Evolutionary conservation across 1,140 invertebrate species (phyloP).

Genomic region (Leptinotarsa undecemlineata): DNA sequence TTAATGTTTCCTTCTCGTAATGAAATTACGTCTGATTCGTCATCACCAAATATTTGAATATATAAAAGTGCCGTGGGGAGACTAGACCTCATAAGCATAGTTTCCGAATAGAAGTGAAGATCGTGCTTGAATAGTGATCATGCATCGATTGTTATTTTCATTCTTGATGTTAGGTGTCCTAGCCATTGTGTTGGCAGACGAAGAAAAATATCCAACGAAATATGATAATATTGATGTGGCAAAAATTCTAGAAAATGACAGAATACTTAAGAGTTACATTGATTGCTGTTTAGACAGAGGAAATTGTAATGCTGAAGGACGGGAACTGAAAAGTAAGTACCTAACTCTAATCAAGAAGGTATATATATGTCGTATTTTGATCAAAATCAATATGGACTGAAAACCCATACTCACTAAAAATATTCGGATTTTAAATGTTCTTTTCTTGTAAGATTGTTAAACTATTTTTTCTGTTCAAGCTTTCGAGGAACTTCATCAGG

Average conservation of each 20-base stretch:
- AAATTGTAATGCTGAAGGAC: constrained; percentile 68
- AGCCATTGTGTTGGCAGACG: background rate
- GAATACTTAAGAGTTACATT: constrained; percentile 65
- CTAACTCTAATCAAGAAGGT: background rate
- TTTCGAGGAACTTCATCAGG: too few relatives aligned
- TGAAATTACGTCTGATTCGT: background rate
- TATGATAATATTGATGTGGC: constrained; percentile 72
- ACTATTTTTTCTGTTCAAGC: too few relatives aligned
- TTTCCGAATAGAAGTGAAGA: background rate
- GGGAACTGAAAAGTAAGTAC: constrained; percentile 70
- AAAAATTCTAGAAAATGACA: constrained; percentile 66
- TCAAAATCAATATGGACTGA: too few relatives aligned
- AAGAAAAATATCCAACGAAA: constrained; percentile 54
- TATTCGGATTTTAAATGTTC: too few relatives aligned
- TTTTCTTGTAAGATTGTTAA: too few relatives aligned
- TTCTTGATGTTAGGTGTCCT: background rate
- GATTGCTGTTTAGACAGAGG: constrained; percentile 69
- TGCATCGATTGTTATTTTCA: background rate
- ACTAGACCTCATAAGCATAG: background rate
- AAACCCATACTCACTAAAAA: too few relatives aligned
- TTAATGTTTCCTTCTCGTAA: background rate
- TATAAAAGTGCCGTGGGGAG: background rate
- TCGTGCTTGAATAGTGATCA: background rate
- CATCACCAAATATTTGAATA: background rate
- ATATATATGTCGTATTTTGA: too few relatives aligned